A percentile compares a stretch with the other conserved stretches of the same genome.
Conservation (phyloP, 2,113 vertebrate genomes). For the Phyllopteryx taeniolatus region DNA sequence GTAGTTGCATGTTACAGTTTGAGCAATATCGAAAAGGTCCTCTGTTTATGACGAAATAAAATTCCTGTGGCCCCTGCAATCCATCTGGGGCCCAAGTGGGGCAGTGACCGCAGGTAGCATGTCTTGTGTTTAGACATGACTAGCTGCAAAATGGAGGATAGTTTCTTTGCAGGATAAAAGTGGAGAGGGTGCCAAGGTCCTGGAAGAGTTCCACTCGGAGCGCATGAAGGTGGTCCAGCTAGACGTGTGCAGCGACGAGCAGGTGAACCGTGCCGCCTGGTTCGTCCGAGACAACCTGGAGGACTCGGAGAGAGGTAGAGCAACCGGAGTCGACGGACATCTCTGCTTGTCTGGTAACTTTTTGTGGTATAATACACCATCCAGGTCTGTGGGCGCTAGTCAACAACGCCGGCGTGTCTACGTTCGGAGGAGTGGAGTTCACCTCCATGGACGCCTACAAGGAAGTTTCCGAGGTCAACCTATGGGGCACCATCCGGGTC, state of each 20-base stretch:
- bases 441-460: slow-evolving; percentile 80
- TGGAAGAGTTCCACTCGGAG: slow-evolving; percentile 75
- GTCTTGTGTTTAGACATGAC: not conserved
- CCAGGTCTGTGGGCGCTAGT: slow-evolving; percentile 87
- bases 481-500: slow-evolving; percentile 84
- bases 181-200: slow-evolving; percentile 73
- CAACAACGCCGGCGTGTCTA: slow-evolving; percentile 81
- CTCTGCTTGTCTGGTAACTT: not conserved
- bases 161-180: slow-evolving; percentile 66
- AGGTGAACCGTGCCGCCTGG: slow-evolving; percentile 74
- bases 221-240: slow-evolving; percentile 83
- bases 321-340: no score
- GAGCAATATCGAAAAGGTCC: no score
- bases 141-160: not conserved
- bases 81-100: no score
- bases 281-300: slow-evolving; percentile 71
- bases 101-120: no score
- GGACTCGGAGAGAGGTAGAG: slow-evolving; percentile 73
- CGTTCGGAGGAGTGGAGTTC: slow-evolving; percentile 86
- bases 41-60: no score
- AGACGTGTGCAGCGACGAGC: slow-evolving; percentile 83
- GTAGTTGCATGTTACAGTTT: no score
- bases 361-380: not conserved
- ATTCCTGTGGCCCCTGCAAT: no score
- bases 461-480: slow-evolving; percentile 80